phyloP scores from a whole-genome alignment of 2,888 invertebrate genomes.

The Pollenia griseotomentosa region DNA sequence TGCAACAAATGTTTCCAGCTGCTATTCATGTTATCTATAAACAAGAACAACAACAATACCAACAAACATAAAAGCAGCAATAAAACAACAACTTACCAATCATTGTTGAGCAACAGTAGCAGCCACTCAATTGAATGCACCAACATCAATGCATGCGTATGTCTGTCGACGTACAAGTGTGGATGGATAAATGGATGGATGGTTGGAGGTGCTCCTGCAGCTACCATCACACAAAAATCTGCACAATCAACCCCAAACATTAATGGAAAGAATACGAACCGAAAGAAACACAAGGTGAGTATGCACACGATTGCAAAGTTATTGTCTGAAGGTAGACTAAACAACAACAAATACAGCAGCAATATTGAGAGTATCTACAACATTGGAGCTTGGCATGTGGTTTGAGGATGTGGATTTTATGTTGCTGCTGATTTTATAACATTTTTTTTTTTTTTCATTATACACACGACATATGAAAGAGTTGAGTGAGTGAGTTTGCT shows the following conservation, averaged over 20 bases:
- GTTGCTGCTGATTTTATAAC: conserved; percentile 37
- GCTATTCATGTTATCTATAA: conserved; percentile 7
- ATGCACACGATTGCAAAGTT: conserved; percentile 24
- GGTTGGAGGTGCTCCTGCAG: background rate
- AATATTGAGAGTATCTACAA: background rate
- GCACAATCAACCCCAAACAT: conserved; percentile 59
- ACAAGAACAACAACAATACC: conserved; percentile 21
- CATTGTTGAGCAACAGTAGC: conserved; percentile 72
- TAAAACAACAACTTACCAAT: conserved; percentile 67
- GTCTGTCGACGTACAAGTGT: background rate
- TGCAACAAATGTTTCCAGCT: conserved; percentile 47
- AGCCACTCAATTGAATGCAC: conserved; percentile 52
- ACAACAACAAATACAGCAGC: conserved; percentile 29
- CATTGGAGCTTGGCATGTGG: conserved; percentile 36
- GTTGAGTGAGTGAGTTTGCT: conserved; percentile 38
- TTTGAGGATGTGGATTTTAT: conserved; percentile 67
- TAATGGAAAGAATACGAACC: conserved; percentile 38
- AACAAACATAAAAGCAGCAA: background rate
- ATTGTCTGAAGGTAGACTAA: conserved; percentile 42
- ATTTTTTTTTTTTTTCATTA: conserved; percentile 5
- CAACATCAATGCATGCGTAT: conserved; percentile 46
- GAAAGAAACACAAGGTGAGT: conserved; percentile 32
- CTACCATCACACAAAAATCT: background rate
- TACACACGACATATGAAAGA: background rate
- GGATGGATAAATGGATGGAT: conserved; percentile 12